A percentile compares a stretch with the other conserved stretches of the same genome.
phyloP scores from a whole-genome alignment of 2,113 vertebrate species.

The Ictidomys tridecemlineatus region DNA sequence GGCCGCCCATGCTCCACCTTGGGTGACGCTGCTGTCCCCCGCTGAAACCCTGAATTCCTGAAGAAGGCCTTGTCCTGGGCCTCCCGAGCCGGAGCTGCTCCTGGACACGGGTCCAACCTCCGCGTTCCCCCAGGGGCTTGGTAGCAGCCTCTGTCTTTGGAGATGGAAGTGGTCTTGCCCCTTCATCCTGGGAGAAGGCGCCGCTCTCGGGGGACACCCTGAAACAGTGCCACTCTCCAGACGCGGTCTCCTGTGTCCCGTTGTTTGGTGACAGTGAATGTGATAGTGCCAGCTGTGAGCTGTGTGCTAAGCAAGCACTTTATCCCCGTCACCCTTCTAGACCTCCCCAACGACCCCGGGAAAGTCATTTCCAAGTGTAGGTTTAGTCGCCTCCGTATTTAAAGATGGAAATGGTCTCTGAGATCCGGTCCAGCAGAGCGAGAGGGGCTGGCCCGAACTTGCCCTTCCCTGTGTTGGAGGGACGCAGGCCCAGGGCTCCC shows the following conservation, averaged over 20 bases:
- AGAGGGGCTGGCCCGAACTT: neutral
- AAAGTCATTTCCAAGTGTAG: neutral
- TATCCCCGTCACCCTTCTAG: neutral
- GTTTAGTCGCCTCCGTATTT: neutral
- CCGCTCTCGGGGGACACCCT: neutral
- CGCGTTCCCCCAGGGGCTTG: neutral
- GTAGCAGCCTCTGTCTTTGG: constrained; percentile 21
- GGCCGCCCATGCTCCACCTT: too few relatives aligned
- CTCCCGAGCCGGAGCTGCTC: neutral
- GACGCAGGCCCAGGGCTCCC: neutral
- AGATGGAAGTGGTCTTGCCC: neutral
- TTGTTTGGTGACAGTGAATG: neutral
- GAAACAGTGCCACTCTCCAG: neutral
- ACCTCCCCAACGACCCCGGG: neutral
- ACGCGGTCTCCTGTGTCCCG: neutral
- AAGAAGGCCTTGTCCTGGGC: neutral
- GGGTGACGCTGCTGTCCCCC: neutral
- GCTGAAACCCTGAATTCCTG: neutral
- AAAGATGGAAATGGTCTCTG: neutral
- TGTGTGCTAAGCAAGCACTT: neutral
- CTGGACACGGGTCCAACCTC: neutral
- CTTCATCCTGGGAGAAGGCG: neutral
- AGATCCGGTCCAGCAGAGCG: neutral
- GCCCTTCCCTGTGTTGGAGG: neutral
- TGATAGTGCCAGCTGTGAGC: neutral